Conservation (phyloP, 2,888 invertebrate species). For the Drosophila mettleri region DNA sequence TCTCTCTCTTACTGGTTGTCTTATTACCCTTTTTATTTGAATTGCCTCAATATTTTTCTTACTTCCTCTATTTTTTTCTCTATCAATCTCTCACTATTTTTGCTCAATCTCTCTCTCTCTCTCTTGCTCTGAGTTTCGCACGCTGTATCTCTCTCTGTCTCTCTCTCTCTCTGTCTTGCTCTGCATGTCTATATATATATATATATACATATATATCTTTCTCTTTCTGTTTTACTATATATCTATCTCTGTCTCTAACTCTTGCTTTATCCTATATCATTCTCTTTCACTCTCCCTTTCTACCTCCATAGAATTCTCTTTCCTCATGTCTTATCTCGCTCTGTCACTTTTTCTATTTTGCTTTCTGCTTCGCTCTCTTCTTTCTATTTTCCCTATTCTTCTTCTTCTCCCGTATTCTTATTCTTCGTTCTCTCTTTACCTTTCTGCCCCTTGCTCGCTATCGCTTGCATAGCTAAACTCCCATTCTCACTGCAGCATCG, state of each 20-base stretch:
- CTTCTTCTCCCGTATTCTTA: neutral
- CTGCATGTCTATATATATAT: too few relatives aligned
- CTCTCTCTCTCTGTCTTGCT: neutral
- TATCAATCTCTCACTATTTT: too few relatives aligned
- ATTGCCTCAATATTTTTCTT: neutral
- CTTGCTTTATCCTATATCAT: neutral
- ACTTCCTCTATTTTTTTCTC: too few relatives aligned
- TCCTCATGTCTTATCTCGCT: neutral
- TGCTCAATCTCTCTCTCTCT: too few relatives aligned
- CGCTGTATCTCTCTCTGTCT: neutral
- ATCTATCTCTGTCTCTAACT: neutral
- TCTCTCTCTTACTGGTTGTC: neutral
- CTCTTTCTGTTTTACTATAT: neutral
- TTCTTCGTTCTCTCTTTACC: neutral
- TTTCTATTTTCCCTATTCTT: neutral
- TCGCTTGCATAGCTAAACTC: neutral
- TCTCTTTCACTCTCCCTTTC: neutral
- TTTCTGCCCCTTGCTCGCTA: neutral
- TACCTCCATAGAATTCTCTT: neutral
- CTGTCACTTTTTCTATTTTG: neutral
- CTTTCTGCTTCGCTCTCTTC: neutral
- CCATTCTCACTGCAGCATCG: neutral
- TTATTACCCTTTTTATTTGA: too few relatives aligned
- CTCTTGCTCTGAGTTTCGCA: neutral
- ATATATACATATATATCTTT: too few relatives aligned